Percentiles rank a stretch among this genome's conserved stretches.
Evolutionary conservation across 2,888 invertebrate species (phyloP).

Genomic region (Dysmachus trigonus): DNA sequence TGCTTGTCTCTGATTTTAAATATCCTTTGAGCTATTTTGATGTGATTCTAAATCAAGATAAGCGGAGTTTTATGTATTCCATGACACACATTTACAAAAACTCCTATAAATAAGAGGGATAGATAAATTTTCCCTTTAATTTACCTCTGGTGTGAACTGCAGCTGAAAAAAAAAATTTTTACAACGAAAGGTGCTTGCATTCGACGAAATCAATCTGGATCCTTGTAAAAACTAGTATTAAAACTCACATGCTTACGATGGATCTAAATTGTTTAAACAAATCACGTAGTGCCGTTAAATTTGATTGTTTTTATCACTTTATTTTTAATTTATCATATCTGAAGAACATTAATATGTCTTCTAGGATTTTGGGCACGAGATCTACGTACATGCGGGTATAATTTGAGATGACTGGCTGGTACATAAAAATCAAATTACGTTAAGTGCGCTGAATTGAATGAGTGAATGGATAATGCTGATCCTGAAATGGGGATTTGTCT

Average conservation of each 20-base stretch:
- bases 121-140: too few species aligned
- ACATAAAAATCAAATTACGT: slow-evolving; percentile 50
- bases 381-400: neutral
- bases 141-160: too few species aligned
- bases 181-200: too few species aligned
- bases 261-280: neutral
- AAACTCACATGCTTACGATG: neutral
- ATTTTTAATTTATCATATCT: slow-evolving; percentile 27
- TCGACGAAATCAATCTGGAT: neutral
- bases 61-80: too few species aligned
- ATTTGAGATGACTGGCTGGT: slow-evolving; percentile 38
- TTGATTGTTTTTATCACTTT: slow-evolving; percentile 25
- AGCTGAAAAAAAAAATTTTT: too few species aligned
- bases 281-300: neutral
- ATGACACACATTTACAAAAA: too few species aligned
- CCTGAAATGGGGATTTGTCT: slow-evolving; percentile 36
- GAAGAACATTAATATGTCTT: neutral
- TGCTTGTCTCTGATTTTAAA: too few species aligned
- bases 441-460: slow-evolving; percentile 48
- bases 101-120: too few species aligned
- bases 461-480: slow-evolving; percentile 46
- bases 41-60: too few species aligned
- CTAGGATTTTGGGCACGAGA: neutral
- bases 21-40: too few species aligned
- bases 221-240: neutral